These are phyloP conservation scores for Nematopogon swammerdamellus DNA, from an alignment of 2,888 invertebrate genomes.

Conservation along the genomic window DNA sequence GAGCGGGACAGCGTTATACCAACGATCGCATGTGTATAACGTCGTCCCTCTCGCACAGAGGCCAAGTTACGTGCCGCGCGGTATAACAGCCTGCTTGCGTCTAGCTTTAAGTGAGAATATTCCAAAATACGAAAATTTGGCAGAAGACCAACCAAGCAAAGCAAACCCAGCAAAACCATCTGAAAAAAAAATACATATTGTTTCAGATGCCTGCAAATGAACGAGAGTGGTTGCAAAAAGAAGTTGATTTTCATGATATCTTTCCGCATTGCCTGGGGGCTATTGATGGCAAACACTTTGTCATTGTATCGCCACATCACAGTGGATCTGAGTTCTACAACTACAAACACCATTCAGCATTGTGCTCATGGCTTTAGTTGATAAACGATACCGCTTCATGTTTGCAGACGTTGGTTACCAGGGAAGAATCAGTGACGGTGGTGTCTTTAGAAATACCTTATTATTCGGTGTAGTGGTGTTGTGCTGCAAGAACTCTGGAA, in stretches of 20 bases:
- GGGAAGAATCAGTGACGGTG: conserved; percentile 2
- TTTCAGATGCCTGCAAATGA: conserved; percentile 6
- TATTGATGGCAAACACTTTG: conserved; percentile 7
- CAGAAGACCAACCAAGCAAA: too few species aligned
- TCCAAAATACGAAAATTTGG: too few species aligned
- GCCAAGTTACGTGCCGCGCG: too few species aligned
- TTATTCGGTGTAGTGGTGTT: too few species aligned
- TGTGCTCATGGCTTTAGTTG: conserved; percentile 3
- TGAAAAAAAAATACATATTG: conserved; percentile 4
- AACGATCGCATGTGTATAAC: too few species aligned
- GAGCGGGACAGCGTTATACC: too few species aligned
- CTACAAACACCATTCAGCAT: conserved; percentile 1
- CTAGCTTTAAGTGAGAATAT: too few species aligned
- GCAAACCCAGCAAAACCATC: background rate
- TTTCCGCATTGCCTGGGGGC: conserved; percentile 5
- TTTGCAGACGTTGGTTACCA: conserved; percentile 2
- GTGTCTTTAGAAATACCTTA: conserved; percentile 4
- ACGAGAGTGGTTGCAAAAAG: conserved; percentile 7
- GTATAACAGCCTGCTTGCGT: too few species aligned
- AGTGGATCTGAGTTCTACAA: conserved; percentile 1
- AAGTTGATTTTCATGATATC: conserved; percentile 5
- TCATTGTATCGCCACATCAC: conserved; percentile 2
- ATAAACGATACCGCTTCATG: background rate
- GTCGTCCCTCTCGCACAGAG: too few species aligned
- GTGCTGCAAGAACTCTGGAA: too few species aligned